These are phyloP conservation scores for Pogonomyrmex californicus DNA, from an alignment of 1,140 invertebrate genomes.

Conservation along the genomic window DNA sequence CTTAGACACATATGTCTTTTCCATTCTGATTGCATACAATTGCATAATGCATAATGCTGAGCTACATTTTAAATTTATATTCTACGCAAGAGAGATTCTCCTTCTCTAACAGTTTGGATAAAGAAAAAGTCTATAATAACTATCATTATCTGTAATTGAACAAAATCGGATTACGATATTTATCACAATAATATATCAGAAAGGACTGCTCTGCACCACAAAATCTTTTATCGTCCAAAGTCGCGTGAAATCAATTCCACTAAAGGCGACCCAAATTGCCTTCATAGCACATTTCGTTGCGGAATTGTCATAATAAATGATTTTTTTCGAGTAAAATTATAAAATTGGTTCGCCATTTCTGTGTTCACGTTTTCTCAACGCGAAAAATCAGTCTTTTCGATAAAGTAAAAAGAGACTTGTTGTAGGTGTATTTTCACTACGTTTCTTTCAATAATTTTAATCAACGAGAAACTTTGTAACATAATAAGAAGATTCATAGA, in stretches of 20 bases:
- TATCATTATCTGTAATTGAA: neutral
- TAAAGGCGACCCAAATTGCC: slow-evolving; percentile 21
- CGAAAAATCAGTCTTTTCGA: slow-evolving; percentile 31
- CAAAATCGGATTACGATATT: neutral
- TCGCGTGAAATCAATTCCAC: neutral
- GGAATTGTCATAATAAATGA: slow-evolving; percentile 39
- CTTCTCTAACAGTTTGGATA: neutral
- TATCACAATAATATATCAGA: slow-evolving; percentile 1
- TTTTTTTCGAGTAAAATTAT: slow-evolving; percentile 34
- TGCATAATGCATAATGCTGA: slow-evolving; percentile 30
- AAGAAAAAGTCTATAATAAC: slow-evolving; percentile 9
- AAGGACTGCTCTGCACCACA: neutral
- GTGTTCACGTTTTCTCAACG: neutral
- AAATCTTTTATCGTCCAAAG: slow-evolving; percentile 15
- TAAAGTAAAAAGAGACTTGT: slow-evolving; percentile 22
- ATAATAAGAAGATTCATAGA: slow-evolving; percentile 32
- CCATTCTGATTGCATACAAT: neutral
- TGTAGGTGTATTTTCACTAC: slow-evolving; percentile 9
- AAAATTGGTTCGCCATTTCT: slow-evolving; percentile 15
- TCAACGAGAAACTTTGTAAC: neutral
- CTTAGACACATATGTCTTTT: neutral
- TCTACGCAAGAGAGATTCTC: neutral
- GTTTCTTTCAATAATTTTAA: slow-evolving; percentile 6
- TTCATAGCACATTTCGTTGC: neutral
- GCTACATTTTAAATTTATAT: slow-evolving; percentile 29